Evolutionary conservation across 2,888 invertebrate species (phyloP).

Genomic region (Agrochola lychnidis): DNA sequence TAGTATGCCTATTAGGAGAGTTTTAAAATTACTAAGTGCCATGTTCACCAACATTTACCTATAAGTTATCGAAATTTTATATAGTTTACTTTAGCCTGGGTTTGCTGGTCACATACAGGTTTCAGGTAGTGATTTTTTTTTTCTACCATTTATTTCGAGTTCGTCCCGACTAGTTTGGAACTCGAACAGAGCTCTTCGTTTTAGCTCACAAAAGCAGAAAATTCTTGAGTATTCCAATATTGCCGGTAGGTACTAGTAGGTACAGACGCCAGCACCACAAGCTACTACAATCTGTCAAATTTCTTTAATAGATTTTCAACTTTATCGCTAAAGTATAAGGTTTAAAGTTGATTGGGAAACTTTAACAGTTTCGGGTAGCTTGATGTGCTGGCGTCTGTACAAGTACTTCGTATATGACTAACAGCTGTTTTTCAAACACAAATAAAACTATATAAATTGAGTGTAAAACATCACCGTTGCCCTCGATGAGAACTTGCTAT

Average conservation of each 20-base stretch:
- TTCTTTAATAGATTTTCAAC: too few relatives aligned
- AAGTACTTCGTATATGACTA: neutral
- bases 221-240: neutral
- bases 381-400: too few relatives aligned
- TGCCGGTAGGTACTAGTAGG: neutral
- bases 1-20: slow-evolving; percentile 1
- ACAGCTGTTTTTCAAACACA: slow-evolving; percentile 10
- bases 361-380: too few relatives aligned
- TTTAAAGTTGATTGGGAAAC: too few relatives aligned
- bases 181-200: neutral
- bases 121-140: neutral
- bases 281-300: too few relatives aligned
- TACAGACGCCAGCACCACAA: too few relatives aligned
- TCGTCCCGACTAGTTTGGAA: neutral
- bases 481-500: slow-evolving; percentile 35
- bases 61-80: neutral
- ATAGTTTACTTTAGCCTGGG: neutral
- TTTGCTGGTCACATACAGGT: neutral
- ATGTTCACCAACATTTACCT: neutral
- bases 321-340: too few relatives aligned
- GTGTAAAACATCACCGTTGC: slow-evolving; percentile 36
- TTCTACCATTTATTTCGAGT: neutral
- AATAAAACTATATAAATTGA: slow-evolving; percentile 30
- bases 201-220: slow-evolving; percentile 1
- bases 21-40: neutral